Evolutionary conservation across 92 coral and sea anemone genomes (phyloP).

Genomic region (Micromussa lordhowensis): DNA sequence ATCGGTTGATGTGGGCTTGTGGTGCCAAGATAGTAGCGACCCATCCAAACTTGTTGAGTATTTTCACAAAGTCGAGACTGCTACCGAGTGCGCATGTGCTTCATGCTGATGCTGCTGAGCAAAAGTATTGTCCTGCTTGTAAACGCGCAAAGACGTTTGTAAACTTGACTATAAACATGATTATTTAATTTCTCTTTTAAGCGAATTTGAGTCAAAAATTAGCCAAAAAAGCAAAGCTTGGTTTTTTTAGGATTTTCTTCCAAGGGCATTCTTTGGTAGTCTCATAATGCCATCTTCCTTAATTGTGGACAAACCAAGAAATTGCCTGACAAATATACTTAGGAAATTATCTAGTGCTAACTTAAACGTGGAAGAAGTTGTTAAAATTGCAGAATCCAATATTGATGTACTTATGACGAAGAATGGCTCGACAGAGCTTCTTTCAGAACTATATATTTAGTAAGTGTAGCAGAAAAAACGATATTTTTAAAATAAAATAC

Average conservation of each 20-base stretch:
- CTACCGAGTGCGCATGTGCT: conserved; percentile 60
- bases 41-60: conserved; percentile 51
- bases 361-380: background rate
- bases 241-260: background rate
- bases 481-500: background rate
- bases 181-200: background rate
- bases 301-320: background rate
- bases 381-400: background rate
- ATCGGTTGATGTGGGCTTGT: conserved; percentile 55
- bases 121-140: background rate
- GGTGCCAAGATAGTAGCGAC: conserved; percentile 48
- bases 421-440: background rate
- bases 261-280: background rate
- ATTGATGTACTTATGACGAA: background rate
- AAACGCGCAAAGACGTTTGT: background rate
- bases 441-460: background rate
- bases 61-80: conserved; percentile 59
- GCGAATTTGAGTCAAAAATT: background rate
- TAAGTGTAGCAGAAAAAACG: background rate
- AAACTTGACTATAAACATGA: background rate
- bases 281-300: background rate
- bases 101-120: conserved; percentile 52
- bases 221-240: background rate
- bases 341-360: too few species aligned
- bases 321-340: background rate